phyloP scores from a whole-genome alignment of 2,888 invertebrate genomes.

The Protophormia terraenovae region DNA sequence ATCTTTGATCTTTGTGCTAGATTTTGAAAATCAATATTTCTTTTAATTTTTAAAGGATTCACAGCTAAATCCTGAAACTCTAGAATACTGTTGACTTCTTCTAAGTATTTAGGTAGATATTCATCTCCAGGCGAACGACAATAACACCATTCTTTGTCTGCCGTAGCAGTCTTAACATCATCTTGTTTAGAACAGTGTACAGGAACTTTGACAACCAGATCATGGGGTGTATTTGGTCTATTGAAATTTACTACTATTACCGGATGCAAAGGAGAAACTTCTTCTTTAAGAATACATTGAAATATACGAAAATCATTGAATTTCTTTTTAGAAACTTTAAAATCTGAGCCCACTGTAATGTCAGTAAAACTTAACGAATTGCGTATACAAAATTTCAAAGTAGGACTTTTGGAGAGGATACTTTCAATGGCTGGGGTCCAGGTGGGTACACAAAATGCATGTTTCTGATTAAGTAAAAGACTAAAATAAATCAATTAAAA shows the following conservation, averaged over 20 bases:
- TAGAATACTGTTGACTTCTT: slow-evolving; percentile 71
- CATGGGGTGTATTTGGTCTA: slow-evolving; percentile 65
- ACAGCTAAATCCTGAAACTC: slow-evolving; percentile 72
- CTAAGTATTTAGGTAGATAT: slow-evolving; percentile 71
- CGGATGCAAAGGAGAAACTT: slow-evolving; percentile 76
- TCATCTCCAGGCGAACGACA: slow-evolving; percentile 75
- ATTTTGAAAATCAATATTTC: slow-evolving; percentile 76
- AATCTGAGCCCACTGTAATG: slow-evolving; percentile 81
- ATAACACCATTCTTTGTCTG: slow-evolving; percentile 72
- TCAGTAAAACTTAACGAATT: slow-evolving; percentile 85
- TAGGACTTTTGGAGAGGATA: slow-evolving; percentile 84
- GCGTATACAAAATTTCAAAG: slow-evolving; percentile 85
- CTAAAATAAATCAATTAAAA: slow-evolving; percentile 60
- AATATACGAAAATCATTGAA: slow-evolving; percentile 75
- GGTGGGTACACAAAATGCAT: slow-evolving; percentile 81
- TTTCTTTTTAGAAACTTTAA: slow-evolving; percentile 75
- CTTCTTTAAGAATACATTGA: slow-evolving; percentile 72
- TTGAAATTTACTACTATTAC: slow-evolving; percentile 77
- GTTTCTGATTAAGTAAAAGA: slow-evolving; percentile 74
- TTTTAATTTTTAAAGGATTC: slow-evolving; percentile 70
- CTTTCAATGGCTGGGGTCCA: slow-evolving; percentile 85
- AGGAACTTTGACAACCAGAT: slow-evolving; percentile 70
- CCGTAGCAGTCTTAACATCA: neutral
- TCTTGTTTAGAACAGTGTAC: slow-evolving; percentile 36
- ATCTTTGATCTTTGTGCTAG: slow-evolving; percentile 77